Evolutionary conservation across 2,797 vertebrate species (phyloP), one percentile per base, ranked within the genome.

Genomic region (Sebastiscus tertius): DNA sequence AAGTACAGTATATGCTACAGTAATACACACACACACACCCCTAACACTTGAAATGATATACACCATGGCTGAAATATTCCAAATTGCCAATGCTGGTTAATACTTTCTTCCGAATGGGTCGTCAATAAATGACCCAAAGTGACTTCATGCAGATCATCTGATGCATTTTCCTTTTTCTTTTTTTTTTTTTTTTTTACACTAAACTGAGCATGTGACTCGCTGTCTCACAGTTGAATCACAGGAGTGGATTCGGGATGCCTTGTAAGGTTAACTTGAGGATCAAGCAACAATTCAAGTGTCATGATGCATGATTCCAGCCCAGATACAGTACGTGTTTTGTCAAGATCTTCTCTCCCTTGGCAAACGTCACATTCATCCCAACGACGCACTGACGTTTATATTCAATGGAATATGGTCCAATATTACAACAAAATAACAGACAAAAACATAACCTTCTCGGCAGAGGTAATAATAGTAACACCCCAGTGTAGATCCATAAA

Each of bases 1-100:
- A 77, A 82, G 80, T 82, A 88, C 83, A 91, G 81, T 84, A 83
- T 88, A 87, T 90, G 89, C 88, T 93, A 93, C 89, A 92, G 78
- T 85, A 77, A 90, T 20, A 88, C 61, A 84, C 42, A 81, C 67
- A 72, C 63, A 86, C 64, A 86, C 59, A 83, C 27, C 52, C 72
- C 72, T 75, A 73, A 71, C 71, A 77, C 52, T 80, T 89, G 83
- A 92, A 88, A 89, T 91, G 65, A 83, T 60, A 73, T 33, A 75
- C 8, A 89, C 79, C 63, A 73, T 59, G 52, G 84, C 55, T 31
- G 26, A 81, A 74, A 52, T 77, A 59, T 59, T 71, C 39, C 72
- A 78, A 78, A 60, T 61, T 31, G 52, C 67, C 72, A 72, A 71
- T 55, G 33, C 52, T 67, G 27, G 22, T 66, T 80, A 84, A 89